Conservation (phyloP, 2,113 vertebrate species). For the Scatophagus argus region DNA sequence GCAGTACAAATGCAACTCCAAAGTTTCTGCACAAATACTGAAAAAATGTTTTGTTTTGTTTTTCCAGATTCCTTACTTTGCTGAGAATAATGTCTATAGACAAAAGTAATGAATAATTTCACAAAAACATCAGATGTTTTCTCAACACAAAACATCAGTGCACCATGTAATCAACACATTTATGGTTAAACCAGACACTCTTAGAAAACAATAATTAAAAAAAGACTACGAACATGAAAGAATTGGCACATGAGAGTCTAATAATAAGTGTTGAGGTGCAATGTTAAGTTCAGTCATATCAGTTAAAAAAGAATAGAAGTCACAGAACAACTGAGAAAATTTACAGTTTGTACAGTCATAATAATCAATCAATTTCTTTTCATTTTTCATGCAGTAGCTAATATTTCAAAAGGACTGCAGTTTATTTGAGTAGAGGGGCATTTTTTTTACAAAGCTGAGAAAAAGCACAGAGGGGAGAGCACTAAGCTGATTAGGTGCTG, state of each 20-base stretch:
- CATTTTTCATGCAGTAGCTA: neutral
- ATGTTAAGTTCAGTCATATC: neutral
- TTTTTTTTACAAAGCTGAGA: constrained; percentile 37
- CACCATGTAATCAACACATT: neutral
- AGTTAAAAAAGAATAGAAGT: too few species aligned
- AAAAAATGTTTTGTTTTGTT: neutral
- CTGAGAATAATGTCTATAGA: neutral
- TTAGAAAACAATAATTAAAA: neutral
- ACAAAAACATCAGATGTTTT: neutral
- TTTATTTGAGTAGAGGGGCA: neutral
- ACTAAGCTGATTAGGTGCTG: constrained; percentile 66
- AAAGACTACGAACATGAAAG: neutral
- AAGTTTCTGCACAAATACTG: neutral
- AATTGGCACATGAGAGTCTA: neutral
- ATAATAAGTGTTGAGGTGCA: neutral
- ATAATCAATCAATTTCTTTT: neutral
- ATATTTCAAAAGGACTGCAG: constrained; percentile 5
- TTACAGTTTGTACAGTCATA: neutral
- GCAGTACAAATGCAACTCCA: neutral
- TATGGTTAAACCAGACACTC: neutral
- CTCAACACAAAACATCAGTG: neutral
- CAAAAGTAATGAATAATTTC: neutral
- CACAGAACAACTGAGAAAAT: neutral
- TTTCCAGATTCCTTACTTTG: neutral
- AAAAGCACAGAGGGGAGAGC: constrained; percentile 28